phyloP scores from a whole-genome alignment of 2,888 invertebrate species.

The Drosophila mimetica region DNA sequence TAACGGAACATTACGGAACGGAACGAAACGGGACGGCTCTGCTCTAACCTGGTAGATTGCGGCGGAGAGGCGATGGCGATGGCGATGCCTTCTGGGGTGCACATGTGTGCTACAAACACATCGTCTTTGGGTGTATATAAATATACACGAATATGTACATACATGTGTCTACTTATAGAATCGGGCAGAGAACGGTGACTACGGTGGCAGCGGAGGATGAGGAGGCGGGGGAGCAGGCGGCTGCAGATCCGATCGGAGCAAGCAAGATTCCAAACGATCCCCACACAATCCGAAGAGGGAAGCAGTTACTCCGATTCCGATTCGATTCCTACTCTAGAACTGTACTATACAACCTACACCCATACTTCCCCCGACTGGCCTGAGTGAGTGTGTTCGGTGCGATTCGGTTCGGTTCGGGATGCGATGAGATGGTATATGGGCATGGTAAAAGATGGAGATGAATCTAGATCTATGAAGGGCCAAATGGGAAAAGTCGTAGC shows the following conservation, averaged over 20 bases:
- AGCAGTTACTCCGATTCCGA: conserved; percentile 50
- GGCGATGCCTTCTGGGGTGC: conserved; percentile 37
- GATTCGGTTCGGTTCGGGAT: neutral
- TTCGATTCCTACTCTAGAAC: conserved; percentile 38
- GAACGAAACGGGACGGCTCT: conserved; percentile 30
- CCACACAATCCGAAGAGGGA: conserved; percentile 44
- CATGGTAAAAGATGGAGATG: conserved; percentile 10
- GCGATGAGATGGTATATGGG: neutral
- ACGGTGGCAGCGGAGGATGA: conserved; percentile 27
- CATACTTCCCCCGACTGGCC: neutral
- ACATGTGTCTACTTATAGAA: conserved; percentile 70
- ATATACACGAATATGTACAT: conserved; percentile 60
- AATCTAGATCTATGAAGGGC: conserved; percentile 66
- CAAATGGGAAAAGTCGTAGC: conserved; percentile 75
- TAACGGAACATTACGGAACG: conserved; percentile 18
- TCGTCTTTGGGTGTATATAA: conserved; percentile 38
- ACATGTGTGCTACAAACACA: conserved; percentile 65
- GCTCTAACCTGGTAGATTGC: conserved; percentile 79
- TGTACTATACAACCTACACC: neutral
- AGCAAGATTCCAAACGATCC: conserved; percentile 59
- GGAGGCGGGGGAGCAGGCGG: conserved; percentile 9
- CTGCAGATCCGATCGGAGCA: conserved; percentile 23
- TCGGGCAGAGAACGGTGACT: conserved; percentile 51
- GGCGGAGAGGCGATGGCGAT: conserved; percentile 37
- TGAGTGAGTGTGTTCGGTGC: conserved; percentile 1